phyloP scores from a whole-genome alignment of 2,888 invertebrate species.

The Ligdia adustata region DNA sequence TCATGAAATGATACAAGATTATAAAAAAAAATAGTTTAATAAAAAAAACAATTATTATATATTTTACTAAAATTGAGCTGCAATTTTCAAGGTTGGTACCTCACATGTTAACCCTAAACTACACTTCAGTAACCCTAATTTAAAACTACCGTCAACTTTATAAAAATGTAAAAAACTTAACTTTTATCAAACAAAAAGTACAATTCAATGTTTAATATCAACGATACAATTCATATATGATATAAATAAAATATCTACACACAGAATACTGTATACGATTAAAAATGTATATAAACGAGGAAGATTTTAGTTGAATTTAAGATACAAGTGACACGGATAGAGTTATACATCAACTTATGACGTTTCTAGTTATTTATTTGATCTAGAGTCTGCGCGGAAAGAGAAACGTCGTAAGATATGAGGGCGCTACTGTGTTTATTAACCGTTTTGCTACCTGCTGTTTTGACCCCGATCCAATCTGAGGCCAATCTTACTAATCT shows the following conservation, averaged over 20 bases:
- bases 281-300: slow-evolving; percentile 3
- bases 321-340: slow-evolving; percentile 4
- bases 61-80: slow-evolving; percentile 12
- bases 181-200: slow-evolving; percentile 12
- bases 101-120: slow-evolving; percentile 2
- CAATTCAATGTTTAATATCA: not conserved
- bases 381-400: too few relatives aligned
- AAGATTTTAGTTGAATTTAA: not conserved
- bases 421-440: too few relatives aligned
- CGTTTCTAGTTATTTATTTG: not conserved
- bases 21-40: slow-evolving; percentile 11
- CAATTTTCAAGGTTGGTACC: slow-evolving; percentile 9
- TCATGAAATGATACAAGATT: not conserved
- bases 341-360: not conserved
- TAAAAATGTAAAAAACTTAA: slow-evolving; percentile 31
- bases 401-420: too few relatives aligned
- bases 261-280: slow-evolving; percentile 27
- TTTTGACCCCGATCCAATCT: too few relatives aligned
- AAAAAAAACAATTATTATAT: slow-evolving; percentile 23
- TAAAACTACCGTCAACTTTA: slow-evolving; percentile 20
- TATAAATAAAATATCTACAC: slow-evolving; percentile 23
- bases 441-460: too few relatives aligned
- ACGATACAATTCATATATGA: slow-evolving; percentile 5
- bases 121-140: slow-evolving; percentile 10
- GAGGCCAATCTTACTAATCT: too few relatives aligned